These are phyloP conservation scores for Amblyteles armatorius DNA, from an alignment of 2,888 invertebrate genomes.

Conservation along the genomic window DNA sequence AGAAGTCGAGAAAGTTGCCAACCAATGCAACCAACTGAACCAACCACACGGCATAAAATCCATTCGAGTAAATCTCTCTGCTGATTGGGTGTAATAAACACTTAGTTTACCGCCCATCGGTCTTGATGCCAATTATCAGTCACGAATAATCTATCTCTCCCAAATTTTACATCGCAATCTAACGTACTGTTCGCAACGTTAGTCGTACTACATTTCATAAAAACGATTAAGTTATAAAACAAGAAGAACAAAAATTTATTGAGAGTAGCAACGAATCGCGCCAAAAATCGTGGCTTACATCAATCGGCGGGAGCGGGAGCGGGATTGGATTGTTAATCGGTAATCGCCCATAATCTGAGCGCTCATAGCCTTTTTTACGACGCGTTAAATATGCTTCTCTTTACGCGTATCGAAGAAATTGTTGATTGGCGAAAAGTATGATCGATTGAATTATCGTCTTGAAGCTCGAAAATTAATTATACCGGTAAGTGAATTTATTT, in stretches of 20 bases:
- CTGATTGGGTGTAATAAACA: not conserved
- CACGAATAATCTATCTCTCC: not conserved
- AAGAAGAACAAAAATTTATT: not conserved
- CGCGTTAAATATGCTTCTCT: conserved; percentile 56
- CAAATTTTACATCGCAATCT: not conserved
- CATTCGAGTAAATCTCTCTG: not conserved
- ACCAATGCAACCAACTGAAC: conserved; percentile 22
- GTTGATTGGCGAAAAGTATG: conserved; percentile 5
- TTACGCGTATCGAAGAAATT: conserved; percentile 42
- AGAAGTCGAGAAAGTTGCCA: no score
- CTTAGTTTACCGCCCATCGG: not conserved
- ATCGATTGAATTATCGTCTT: conserved; percentile 4
- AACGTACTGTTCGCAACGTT: not conserved
- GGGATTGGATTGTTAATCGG: conserved; percentile 1
- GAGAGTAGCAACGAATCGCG: conserved; percentile 7
- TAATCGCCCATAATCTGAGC: conserved; percentile 45
- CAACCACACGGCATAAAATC: not conserved
- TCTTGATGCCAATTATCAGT: not conserved
- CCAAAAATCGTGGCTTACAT: conserved; percentile 17
- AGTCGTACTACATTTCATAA: not conserved
- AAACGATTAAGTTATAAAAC: not conserved
- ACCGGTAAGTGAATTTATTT: conserved; percentile 36
- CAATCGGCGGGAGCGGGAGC: not conserved
- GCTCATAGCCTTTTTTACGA: conserved; percentile 40
- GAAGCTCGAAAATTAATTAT: conserved; percentile 1